Conservation (phyloP, 2,113 vertebrate species). For the Anser brachyrhynchus region DNA sequence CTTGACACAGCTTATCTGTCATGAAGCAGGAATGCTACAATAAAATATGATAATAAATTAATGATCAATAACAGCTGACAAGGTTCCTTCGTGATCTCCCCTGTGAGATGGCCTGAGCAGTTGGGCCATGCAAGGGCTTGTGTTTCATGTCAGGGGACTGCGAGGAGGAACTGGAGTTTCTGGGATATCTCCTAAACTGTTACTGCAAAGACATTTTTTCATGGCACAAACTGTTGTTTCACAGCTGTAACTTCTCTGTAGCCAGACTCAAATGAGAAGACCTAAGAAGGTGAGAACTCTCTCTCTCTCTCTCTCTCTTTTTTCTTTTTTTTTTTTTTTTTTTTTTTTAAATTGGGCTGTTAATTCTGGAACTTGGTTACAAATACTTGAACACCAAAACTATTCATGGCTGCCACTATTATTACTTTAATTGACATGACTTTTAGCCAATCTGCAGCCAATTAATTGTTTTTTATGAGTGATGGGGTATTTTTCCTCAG, state of each 20-base stretch:
- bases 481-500: not conserved
- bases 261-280: not conserved
- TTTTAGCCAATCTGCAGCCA: not conserved
- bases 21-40: slow-evolving; percentile 16
- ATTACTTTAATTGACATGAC: not conserved
- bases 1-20: slow-evolving; percentile 35
- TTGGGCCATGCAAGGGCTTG: not conserved
- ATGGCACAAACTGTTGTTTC: not conserved
- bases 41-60: slow-evolving; percentile 59
- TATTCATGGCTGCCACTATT: not conserved
- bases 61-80: slow-evolving; percentile 53
- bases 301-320: not conserved
- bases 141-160: not conserved
- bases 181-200: not conserved
- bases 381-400: not conserved
- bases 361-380: not conserved
- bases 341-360: not conserved
- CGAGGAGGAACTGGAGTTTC: not conserved
- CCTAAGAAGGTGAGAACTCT: not conserved
- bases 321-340: not conserved
- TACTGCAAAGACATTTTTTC: not conserved
- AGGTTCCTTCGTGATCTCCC: not conserved
- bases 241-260: not conserved
- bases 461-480: not conserved
- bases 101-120: not conserved